Evolutionary conservation across 2,797 vertebrate genomes (phyloP).

Genomic region (Erpetoichthys calabaricus): DNA sequence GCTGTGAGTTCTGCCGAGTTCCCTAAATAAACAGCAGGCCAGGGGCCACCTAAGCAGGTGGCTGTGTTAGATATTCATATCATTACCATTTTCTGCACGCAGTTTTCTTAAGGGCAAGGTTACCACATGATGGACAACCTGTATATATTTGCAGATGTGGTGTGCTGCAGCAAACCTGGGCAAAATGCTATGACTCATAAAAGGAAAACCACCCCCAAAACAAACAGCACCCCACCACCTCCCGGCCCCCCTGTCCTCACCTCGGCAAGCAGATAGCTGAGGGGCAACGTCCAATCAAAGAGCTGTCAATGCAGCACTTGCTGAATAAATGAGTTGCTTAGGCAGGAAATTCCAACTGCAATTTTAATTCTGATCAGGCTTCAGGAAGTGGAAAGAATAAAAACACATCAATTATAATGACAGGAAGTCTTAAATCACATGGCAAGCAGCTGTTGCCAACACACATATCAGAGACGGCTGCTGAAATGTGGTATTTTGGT

Average conservation of each 20-base stretch:
- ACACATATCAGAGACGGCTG: slow-evolving; percentile 51
- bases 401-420: slow-evolving; percentile 98
- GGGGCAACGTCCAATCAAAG: slow-evolving; percentile 64
- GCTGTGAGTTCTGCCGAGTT: slow-evolving; percentile 32
- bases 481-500: slow-evolving; percentile 48
- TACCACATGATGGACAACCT: slow-evolving; percentile 53
- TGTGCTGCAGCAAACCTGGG: slow-evolving; percentile 29
- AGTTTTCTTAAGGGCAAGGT: slow-evolving; percentile 58
- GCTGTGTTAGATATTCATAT: slow-evolving; percentile 47
- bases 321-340: slow-evolving; percentile 74
- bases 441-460: slow-evolving; percentile 87
- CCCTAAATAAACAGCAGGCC: slow-evolving; percentile 61
- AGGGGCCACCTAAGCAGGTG: slow-evolving; percentile 59
- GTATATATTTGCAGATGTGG: slow-evolving; percentile 46
- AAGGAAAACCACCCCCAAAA: slow-evolving; percentile 6
- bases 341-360: slow-evolving; percentile 76
- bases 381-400: slow-evolving; percentile 86
- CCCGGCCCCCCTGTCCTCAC: slow-evolving; percentile 19
- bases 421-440: slow-evolving; percentile 96
- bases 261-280: slow-evolving; percentile 44
- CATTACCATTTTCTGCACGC: slow-evolving; percentile 49
- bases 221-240: slow-evolving; percentile 2
- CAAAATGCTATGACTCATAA: slow-evolving; percentile 19
- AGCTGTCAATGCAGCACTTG: slow-evolving; percentile 46
- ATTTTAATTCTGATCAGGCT: slow-evolving; percentile 90